Conservation (phyloP, 2,797 vertebrate species). For the Furcifer pardalis region DNA sequence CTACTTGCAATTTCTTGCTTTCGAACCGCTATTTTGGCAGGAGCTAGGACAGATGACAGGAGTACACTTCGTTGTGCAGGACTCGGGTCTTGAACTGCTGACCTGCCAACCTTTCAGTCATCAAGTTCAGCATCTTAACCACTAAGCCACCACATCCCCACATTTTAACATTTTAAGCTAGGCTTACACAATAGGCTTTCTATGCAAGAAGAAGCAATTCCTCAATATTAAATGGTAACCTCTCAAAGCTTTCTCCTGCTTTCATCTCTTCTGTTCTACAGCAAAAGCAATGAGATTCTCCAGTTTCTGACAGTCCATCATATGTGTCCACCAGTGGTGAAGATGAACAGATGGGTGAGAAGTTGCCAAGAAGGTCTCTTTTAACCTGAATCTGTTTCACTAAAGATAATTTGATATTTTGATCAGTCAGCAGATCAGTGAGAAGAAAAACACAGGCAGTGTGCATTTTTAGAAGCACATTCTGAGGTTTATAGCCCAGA, state of each 20-base stretch:
- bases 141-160: too few relatives aligned
- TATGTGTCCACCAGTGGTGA: not conserved
- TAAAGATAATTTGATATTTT: conserved; percentile 7
- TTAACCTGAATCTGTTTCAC: not conserved
- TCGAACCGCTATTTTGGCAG: too few relatives aligned
- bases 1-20: too few relatives aligned
- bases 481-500: not conserved
- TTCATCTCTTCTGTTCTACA: not conserved
- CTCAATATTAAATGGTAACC: not conserved
- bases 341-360: not conserved
- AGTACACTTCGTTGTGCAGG: too few relatives aligned
- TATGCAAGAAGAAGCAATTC: not conserved
- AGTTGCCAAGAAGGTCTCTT: not conserved
- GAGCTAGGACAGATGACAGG: too few relatives aligned
- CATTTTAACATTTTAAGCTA: too few relatives aligned
- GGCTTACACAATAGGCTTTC: not conserved
- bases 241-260: not conserved
- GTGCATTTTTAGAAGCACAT: conserved; percentile 1
- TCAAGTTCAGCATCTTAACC: too few relatives aligned
- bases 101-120: too few relatives aligned
- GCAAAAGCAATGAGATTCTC: not conserved
- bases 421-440: not conserved
- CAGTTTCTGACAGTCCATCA: not conserved
- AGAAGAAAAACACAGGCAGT: conserved; percentile 29
- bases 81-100: too few relatives aligned